Evolutionary conservation across 2,113 vertebrate genomes (phyloP).

Genomic region (Madoqua kirkii): DNA sequence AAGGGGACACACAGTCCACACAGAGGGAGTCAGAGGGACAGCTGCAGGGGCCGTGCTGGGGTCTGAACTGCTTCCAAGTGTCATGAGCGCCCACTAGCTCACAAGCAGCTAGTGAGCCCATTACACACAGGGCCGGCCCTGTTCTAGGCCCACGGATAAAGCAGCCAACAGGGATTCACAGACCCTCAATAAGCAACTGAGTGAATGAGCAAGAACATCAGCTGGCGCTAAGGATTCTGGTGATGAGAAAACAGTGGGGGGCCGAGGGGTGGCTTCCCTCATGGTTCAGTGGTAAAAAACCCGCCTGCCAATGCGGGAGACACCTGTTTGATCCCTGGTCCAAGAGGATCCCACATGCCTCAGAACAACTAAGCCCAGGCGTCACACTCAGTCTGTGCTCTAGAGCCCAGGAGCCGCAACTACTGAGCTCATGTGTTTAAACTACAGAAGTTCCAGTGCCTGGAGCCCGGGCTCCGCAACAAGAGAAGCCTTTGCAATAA

Average conservation of each 20-base stretch:
- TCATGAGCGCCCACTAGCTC: background rate
- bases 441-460: background rate
- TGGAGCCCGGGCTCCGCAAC: background rate
- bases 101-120: background rate
- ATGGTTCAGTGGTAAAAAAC: background rate
- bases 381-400: background rate
- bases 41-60: too few species aligned
- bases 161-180: background rate
- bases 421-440: background rate
- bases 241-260: background rate
- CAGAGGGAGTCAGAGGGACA: background rate
- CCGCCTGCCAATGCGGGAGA: background rate
- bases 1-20: background rate
- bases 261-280: background rate
- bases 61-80: background rate
- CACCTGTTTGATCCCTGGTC: background rate
- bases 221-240: background rate
- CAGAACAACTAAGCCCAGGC: background rate
- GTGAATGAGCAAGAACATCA: background rate
- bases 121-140: background rate
- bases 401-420: background rate
- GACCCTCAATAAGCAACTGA: background rate
- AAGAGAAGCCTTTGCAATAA: background rate
- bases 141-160: background rate
- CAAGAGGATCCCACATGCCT: background rate